These are phyloP conservation scores for Herminia tarsipennalis DNA, from an alignment of 2,888 invertebrate genomes.

Conservation along the genomic window DNA sequence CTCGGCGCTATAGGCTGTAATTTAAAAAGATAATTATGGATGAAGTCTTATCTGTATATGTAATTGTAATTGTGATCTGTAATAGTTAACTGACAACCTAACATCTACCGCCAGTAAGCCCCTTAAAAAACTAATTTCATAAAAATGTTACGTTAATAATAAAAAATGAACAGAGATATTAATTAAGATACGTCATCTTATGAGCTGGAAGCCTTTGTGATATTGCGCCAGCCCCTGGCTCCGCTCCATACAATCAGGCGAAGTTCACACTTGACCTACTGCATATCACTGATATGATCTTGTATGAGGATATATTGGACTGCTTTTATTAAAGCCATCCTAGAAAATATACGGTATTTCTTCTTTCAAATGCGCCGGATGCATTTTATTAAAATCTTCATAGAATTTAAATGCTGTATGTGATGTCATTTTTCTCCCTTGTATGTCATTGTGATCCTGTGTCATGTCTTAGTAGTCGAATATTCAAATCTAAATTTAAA, in stretches of 20 bases:
- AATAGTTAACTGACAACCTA: no score
- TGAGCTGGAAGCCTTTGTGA: not conserved
- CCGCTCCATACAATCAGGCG: slow-evolving; percentile 26
- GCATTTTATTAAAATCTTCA: not conserved
- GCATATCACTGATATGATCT: slow-evolving; percentile 29
- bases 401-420: not conserved
- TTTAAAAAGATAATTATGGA: no score
- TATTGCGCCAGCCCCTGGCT: not conserved
- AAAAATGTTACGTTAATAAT: no score
- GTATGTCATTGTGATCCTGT: no score
- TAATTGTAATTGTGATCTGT: no score
- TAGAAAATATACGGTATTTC: not conserved
- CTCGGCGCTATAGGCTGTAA: no score
- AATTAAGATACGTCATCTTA: no score
- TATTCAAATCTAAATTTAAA: no score
- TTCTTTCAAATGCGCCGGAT: not conserved
- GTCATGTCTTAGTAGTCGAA: not conserved
- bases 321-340: not conserved
- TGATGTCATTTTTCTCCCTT: not conserved
- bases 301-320: slow-evolving; percentile 24
- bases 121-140: no score
- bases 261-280: slow-evolving; percentile 36
- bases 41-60: no score
- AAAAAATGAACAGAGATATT: no score
- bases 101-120: no score